phyloP scores from a whole-genome alignment of 2,113 vertebrate genomes.

The Apodemus speciosus region DNA sequence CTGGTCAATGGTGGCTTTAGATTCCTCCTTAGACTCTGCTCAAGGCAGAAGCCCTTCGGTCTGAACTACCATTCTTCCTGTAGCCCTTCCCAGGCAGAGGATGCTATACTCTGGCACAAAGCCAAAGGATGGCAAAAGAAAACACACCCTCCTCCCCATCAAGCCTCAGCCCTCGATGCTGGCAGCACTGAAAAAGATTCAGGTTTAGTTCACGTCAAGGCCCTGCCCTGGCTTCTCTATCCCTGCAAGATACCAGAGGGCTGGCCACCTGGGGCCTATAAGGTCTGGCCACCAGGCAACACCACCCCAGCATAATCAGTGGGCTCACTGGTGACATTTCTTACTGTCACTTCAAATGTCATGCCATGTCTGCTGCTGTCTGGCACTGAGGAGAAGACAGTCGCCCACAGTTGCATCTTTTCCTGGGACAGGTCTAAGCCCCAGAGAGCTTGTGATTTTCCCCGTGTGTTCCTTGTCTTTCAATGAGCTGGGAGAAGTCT shows the following conservation, averaged over 20 bases:
- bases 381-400: background rate
- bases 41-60: background rate
- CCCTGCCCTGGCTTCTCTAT: too few species aligned
- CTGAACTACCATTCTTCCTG: fast-evolving
- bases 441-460: background rate
- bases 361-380: background rate
- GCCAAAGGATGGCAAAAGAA: background rate
- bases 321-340: background rate
- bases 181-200: background rate
- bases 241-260: background rate
- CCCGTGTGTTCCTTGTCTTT: constrained; percentile 2
- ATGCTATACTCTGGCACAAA: background rate
- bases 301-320: fast-evolving
- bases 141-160: background rate
- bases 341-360: background rate
- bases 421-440: background rate
- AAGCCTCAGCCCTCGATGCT: background rate
- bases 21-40: background rate
- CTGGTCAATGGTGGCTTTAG: background rate
- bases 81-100: background rate
- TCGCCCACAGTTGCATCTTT: background rate
- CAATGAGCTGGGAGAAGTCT: background rate
- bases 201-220: fast-evolving
- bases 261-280: fast-evolving
- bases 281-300: fast-evolving